Evolutionary conservation across 2,797 vertebrate genomes (phyloP).

Genomic region (Mormyrops boulengeri): DNA sequence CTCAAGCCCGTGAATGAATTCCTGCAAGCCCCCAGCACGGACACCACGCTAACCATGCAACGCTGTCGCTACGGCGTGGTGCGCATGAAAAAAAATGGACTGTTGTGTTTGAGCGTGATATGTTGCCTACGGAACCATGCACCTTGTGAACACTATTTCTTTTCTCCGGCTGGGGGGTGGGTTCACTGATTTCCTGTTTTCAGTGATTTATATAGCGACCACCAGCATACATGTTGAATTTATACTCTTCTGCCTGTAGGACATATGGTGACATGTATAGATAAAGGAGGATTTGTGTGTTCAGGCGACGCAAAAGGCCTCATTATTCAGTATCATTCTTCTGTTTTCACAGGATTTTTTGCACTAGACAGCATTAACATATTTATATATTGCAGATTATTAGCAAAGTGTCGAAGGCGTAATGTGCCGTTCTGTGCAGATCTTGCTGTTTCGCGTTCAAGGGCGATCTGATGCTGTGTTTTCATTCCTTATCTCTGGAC

Average conservation of each 20-base stretch:
- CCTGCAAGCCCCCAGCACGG: neutral
- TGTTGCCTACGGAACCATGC: neutral
- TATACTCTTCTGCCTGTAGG: neutral
- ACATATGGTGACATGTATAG: neutral
- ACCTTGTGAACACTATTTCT: conserved; percentile 1
- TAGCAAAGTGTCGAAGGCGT: neutral
- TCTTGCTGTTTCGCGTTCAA: neutral
- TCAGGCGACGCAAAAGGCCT: neutral
- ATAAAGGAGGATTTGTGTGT: neutral
- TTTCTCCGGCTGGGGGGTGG: neutral
- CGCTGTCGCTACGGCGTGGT: neutral
- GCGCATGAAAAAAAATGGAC: neutral
- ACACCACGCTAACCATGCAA: neutral
- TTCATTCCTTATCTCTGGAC: conserved; percentile 41
- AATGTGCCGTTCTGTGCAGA: neutral
- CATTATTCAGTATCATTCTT: neutral
- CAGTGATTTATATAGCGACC: conserved; percentile 4
- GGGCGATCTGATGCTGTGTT: conserved; percentile 26
- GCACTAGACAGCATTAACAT: neutral
- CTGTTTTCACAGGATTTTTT: neutral
- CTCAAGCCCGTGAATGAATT: neutral
- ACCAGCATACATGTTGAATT: neutral
- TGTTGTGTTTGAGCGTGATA: neutral
- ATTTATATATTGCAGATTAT: neutral
- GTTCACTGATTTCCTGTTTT: neutral